phyloP scores from a whole-genome alignment of 2,888 invertebrate genomes.

The Heliconius erato region DNA sequence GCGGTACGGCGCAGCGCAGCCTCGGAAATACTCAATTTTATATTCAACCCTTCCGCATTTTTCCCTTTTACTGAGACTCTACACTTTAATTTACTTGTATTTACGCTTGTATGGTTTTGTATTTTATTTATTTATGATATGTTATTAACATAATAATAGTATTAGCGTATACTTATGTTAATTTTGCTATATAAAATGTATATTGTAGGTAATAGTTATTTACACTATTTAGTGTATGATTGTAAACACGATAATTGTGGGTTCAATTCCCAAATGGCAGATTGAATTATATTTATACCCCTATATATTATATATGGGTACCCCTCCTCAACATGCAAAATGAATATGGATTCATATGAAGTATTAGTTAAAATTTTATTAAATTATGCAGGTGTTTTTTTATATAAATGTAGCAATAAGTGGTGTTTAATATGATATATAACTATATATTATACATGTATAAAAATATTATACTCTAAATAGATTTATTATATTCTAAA shows the following conservation, averaged over 20 bases:
- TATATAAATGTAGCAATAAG: no score
- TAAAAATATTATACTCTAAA: no score
- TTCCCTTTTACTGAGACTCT: conserved; percentile 11
- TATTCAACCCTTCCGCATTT: conserved; percentile 23
- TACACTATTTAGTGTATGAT: not conserved
- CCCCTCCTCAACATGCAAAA: not conserved
- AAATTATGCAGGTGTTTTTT: no score
- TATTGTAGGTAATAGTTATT: not conserved
- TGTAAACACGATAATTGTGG: not conserved
- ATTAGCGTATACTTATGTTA: not conserved
- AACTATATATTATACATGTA: no score
- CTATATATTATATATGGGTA: not conserved
- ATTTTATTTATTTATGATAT: conserved; percentile 6
- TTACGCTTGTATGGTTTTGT: conserved; percentile 15
- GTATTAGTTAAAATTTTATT: no score
- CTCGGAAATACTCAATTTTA: conserved; percentile 25
- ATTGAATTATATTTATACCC: not conserved
- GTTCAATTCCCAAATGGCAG: not conserved
- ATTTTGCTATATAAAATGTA: not conserved
- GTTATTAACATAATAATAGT: conserved; percentile 13
- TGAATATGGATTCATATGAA: no score
- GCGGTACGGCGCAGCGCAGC: conserved; percentile 22
- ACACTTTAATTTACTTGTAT: conserved; percentile 23
- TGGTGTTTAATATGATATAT: no score
- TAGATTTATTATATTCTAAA: no score